Evolutionary conservation across 2,888 invertebrate species (phyloP), one percentile per base, ranked within the genome.

Genomic region (Parochlus steinenii): DNA sequence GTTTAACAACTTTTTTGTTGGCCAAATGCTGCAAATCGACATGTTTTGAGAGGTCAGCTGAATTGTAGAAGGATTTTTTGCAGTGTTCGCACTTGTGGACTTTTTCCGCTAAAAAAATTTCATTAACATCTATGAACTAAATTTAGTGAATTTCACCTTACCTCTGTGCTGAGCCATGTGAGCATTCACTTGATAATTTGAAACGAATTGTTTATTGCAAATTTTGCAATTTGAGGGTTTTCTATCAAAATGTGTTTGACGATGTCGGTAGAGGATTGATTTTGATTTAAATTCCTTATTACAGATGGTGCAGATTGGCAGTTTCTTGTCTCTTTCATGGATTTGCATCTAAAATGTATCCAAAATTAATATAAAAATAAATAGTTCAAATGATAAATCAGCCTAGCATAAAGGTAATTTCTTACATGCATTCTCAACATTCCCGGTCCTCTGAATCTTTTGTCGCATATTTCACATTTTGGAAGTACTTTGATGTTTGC

Each of bases 361-460:
- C 7, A 27, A 27, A 27, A 11, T 10, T 27, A 11, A 27, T 14
- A 14, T 11, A 26, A 26, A n/a, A 15, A 26, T 14, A 26, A n/a
- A 26, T 14, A 26, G 12, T 26, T 11, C 12, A 26, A 26, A 12
- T 15, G 11, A 27, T 27, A 27, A 27, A 14, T 27, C 16, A 27
- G 16, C 16, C 8, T 15, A 6, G 6, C 4, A 28, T 27, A 6
- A 2, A 11, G 8, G 2, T 6, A 14, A 4, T 8, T 71, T 7
- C 70, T 65, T 71, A 71, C 71, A 47, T 71, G 71, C 69, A 71
- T 70, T 45, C 69, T 67, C 20, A 71, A 49, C 71, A 71, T 71
- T 11, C 71, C 71, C 1, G 71, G 71, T 6, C 71, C 71, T 61
- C 71, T 71, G 44, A 71, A 71, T 40, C 68, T 66, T 50, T 70